A percentile compares a stretch with the other conserved stretches of the same genome.
phyloP scores from a whole-genome alignment of 2,797 vertebrate genomes.

The Lacerta bilineata region DNA sequence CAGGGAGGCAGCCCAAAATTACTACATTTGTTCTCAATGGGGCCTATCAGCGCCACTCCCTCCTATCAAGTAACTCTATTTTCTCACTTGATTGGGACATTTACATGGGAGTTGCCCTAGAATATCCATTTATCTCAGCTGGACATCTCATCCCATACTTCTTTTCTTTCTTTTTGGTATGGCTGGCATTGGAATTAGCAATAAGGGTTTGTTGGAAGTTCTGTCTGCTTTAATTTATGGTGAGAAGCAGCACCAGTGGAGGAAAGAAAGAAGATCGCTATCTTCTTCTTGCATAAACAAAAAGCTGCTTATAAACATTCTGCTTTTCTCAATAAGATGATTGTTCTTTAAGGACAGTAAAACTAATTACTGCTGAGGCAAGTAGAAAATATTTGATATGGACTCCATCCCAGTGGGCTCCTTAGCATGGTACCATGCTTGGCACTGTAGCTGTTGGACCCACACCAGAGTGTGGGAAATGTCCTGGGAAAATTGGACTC shows the following conservation, averaged over 20 bases:
- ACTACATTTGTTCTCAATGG: slow-evolving; percentile 65
- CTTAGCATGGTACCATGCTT: neutral
- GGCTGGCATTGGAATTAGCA: slow-evolving; percentile 27
- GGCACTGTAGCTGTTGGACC: neutral
- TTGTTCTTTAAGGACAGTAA: neutral
- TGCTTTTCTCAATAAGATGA: slow-evolving; percentile 3
- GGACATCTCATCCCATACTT: slow-evolving; percentile 44
- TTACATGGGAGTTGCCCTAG: slow-evolving; percentile 59
- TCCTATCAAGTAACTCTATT: slow-evolving; percentile 63
- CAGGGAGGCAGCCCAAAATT: slow-evolving; percentile 55
- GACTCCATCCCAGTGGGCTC: neutral
- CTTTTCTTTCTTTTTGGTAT: neutral
- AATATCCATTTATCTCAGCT: slow-evolving; percentile 53
- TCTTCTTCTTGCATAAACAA: slow-evolving; percentile 12
- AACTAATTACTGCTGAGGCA: neutral
- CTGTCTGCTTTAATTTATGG: slow-evolving; percentile 50
- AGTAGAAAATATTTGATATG: neutral
- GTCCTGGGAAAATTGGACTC: neutral
- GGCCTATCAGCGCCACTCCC: slow-evolving; percentile 57
- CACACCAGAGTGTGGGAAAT: neutral
- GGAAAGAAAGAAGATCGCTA: slow-evolving; percentile 23
- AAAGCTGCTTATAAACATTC: neutral
- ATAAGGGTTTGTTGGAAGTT: slow-evolving; percentile 51
- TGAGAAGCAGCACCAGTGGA: slow-evolving; percentile 8
- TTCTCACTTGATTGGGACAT: slow-evolving; percentile 61